phyloP scores from a whole-genome alignment of 2,888 invertebrate genomes.

The Coenonympha arcania region DNA sequence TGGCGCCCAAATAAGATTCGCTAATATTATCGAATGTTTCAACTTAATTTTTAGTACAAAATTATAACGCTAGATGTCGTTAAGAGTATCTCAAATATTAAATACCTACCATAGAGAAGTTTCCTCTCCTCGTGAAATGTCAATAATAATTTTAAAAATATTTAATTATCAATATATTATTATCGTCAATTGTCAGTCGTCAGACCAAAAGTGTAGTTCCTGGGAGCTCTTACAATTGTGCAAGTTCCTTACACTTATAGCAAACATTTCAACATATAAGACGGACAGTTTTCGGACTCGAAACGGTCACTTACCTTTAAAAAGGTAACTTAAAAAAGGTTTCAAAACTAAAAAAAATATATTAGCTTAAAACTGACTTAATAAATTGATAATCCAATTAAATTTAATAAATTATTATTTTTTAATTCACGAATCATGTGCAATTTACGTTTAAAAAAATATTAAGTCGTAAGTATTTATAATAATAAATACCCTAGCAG shows the following conservation, averaged over 20 bases:
- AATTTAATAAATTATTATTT: too few species aligned
- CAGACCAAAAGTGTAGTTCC: background rate
- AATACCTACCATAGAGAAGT: background rate
- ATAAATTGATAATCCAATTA: too few species aligned
- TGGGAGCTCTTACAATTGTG: conserved; percentile 22
- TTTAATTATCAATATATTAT: too few species aligned
- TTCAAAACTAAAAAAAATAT: conserved; percentile 9
- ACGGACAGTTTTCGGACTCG: conserved; percentile 12
- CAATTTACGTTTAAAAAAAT: conserved; percentile 6
- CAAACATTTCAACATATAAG: conserved; percentile 20
- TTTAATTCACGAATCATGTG: too few species aligned
- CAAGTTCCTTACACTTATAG: conserved; percentile 24
- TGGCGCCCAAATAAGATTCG: too few species aligned
- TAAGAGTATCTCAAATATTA: background rate
- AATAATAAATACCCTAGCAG: conserved; percentile 62
- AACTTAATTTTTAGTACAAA: too few species aligned
- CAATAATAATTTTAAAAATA: too few species aligned
- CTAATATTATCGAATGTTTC: too few species aligned
- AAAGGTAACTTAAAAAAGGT: too few species aligned
- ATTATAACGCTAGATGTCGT: too few species aligned
- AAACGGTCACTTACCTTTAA: conserved; percentile 21
- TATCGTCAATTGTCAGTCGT: background rate
- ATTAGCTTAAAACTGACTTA: background rate
- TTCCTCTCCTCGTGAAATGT: too few species aligned
- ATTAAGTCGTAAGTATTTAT: conserved; percentile 16